These are phyloP conservation scores for Gallirallus australis DNA, from an alignment of 2,797 vertebrate genomes.

Conservation along the genomic window DNA sequence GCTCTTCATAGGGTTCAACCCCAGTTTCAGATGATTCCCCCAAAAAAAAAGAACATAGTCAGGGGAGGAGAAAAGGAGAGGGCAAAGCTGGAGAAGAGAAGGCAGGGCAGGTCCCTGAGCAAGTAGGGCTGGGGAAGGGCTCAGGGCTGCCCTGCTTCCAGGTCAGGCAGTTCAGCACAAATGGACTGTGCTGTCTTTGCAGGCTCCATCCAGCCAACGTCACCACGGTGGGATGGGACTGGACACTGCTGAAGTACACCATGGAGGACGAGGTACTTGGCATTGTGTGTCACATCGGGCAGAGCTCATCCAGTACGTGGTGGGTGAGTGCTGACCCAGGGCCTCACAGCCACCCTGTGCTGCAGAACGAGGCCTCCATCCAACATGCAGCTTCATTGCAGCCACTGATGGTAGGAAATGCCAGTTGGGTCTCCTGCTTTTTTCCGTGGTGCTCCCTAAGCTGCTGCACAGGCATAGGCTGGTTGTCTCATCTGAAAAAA, in stretches of 20 bases:
- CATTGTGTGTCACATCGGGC: neutral
- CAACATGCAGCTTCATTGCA: neutral
- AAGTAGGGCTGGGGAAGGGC: neutral
- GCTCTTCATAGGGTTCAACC: neutral
- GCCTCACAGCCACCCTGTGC: neutral
- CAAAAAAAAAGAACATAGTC: neutral
- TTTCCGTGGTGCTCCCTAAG: neutral
- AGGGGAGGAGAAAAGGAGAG: neutral
- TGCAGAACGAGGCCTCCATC: neutral
- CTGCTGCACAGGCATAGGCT: neutral
- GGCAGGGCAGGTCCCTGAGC: neutral
- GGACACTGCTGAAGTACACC: slow-evolving; percentile 85
- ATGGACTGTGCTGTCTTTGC: slow-evolving; percentile 52
- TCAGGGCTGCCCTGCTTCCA: neutral
- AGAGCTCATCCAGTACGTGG: neutral
- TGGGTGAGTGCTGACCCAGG: neutral
- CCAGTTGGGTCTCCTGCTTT: neutral
- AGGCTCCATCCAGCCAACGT: slow-evolving; percentile 88
- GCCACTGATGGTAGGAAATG: neutral
- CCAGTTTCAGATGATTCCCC: neutral
- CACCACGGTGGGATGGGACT: slow-evolving; percentile 89
- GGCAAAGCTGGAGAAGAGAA: neutral
- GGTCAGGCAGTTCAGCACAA: neutral
- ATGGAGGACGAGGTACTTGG: slow-evolving; percentile 88
- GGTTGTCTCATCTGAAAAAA: neutral